Conservation (phyloP, 2,113 vertebrate genomes). For the Ammospiza nelsoni region DNA sequence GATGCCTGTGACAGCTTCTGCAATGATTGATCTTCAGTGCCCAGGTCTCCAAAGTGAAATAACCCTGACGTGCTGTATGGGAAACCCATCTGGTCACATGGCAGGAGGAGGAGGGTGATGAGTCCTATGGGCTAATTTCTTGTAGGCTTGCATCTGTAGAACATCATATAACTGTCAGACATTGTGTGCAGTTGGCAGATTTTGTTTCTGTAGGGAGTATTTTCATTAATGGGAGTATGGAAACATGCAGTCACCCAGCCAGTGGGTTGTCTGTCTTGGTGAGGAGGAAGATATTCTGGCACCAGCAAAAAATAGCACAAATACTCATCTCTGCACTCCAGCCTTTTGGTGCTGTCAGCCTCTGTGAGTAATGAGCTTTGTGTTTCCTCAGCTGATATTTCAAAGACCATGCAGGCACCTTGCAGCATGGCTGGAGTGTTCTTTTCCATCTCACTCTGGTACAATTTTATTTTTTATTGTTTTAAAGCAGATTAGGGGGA, state of each 20-base stretch:
- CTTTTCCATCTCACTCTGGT: neutral
- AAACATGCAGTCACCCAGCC: neutral
- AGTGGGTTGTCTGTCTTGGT: neutral
- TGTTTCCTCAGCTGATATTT: neutral
- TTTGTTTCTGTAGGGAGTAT: constrained; percentile 11
- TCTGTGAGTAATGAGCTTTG: constrained; percentile 35
- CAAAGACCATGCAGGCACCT: neutral
- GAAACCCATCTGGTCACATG: neutral
- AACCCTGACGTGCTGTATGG: neutral
- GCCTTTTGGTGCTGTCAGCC: constrained; percentile 9
- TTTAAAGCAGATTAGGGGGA: neutral
- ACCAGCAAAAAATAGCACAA: neutral
- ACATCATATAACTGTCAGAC: neutral
- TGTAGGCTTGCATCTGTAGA: neutral
- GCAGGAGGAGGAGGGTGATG: neutral
- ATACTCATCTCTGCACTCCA: neutral
- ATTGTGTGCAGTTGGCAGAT: neutral
- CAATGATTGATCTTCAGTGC: neutral
- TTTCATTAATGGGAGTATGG: constrained; percentile 15
- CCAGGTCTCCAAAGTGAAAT: neutral
- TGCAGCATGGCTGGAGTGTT: neutral
- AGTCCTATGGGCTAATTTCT: neutral
- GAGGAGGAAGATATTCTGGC: neutral
- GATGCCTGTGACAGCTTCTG: neutral
- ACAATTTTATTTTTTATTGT: neutral